phyloP scores from a whole-genome alignment of 2,797 vertebrate species.

The Erpetoichthys calabaricus region DNA sequence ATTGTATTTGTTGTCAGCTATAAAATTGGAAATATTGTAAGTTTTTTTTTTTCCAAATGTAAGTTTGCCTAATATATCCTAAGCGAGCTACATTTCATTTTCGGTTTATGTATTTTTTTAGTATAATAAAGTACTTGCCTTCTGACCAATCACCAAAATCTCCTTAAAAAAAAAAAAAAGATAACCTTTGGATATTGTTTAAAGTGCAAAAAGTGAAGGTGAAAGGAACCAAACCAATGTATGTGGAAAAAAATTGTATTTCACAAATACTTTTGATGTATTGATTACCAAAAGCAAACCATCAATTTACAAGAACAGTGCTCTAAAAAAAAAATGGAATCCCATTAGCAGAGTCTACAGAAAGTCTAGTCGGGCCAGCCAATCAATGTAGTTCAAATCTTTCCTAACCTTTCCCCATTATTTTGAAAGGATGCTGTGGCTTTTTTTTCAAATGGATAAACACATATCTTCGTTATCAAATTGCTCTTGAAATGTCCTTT shows the following conservation, averaged over 20 bases:
- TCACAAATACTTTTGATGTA: not conserved
- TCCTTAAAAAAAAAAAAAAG: too few relatives aligned
- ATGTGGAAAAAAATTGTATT: not conserved
- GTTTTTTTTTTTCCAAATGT: too few relatives aligned
- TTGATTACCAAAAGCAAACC: slow-evolving; percentile 9
- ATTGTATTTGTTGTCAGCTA: too few relatives aligned
- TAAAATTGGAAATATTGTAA: too few relatives aligned
- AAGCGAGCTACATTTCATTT: too few relatives aligned
- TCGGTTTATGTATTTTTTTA: too few relatives aligned
- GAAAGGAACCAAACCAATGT: not conserved
- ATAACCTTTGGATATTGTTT: too few relatives aligned
- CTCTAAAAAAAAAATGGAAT: slow-evolving; percentile 51
- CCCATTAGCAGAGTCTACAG: slow-evolving; percentile 56
- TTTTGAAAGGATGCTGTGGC: slow-evolving; percentile 35
- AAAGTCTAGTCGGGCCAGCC: slow-evolving; percentile 55
- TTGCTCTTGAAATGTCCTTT: slow-evolving; percentile 41
- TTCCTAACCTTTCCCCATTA: slow-evolving; percentile 51
- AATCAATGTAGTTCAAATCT: slow-evolving; percentile 56
- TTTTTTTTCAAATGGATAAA: slow-evolving; percentile 28
- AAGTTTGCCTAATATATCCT: too few relatives aligned
- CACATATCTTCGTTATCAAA: slow-evolving; percentile 41
- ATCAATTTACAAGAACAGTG: slow-evolving; percentile 6
- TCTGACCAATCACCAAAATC: too few relatives aligned
- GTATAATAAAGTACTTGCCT: too few relatives aligned
- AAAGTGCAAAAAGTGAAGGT: not conserved